Conservation (phyloP, 1,140 invertebrate species). For the Meloidogyne chitwoodi region DNA sequence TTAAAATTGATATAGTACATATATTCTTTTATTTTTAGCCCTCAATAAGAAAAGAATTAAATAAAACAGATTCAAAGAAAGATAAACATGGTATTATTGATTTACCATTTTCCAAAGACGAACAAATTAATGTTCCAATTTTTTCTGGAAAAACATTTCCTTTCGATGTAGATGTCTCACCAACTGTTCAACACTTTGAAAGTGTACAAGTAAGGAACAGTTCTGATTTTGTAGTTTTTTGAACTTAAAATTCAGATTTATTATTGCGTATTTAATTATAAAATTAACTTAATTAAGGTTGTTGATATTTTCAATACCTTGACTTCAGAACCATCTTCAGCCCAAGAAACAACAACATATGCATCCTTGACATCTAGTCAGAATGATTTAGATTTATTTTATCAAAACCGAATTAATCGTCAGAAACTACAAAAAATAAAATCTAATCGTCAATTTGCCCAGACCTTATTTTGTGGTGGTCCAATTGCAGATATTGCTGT, state of each 20-base stretch:
- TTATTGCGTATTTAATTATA: background rate
- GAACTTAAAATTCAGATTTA: too few relatives aligned
- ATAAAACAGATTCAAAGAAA: background rate
- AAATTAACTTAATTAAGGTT: conserved; percentile 6
- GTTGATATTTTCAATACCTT: conserved; percentile 10
- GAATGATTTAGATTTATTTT: background rate
- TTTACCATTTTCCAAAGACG: background rate
- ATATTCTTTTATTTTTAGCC: background rate
- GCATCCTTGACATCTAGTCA: background rate
- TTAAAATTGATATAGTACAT: background rate
- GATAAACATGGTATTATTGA: background rate
- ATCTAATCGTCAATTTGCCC: background rate
- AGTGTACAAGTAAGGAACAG: background rate
- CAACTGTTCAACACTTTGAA: conserved; percentile 9
- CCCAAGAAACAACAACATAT: background rate
- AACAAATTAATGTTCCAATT: conserved; percentile 2
- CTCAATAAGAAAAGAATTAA: background rate
- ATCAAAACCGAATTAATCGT: background rate
- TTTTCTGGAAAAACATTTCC: background rate
- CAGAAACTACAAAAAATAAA: conserved; percentile 1
- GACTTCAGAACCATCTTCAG: background rate
- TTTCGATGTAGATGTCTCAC: conserved; percentile 7
- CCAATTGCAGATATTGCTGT: conserved; percentile 1
- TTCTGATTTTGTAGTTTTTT: background rate
- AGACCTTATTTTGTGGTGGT: conserved; percentile 13